Evolutionary conservation across 23 tunicate genomes (phyloP).

Genomic region (Botrylloides violaceus): DNA sequence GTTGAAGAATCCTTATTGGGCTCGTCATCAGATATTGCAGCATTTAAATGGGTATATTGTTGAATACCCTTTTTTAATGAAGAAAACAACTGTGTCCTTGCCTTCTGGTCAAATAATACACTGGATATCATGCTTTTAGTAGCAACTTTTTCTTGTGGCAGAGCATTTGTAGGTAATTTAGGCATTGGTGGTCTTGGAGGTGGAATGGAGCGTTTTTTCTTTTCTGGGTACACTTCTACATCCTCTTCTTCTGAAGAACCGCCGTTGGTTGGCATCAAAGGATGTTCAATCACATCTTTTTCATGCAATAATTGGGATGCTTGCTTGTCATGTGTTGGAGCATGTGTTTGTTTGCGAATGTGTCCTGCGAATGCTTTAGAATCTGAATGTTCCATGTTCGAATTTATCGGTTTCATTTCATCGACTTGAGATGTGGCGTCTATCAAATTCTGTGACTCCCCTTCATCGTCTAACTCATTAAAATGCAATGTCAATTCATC

Average conservation of each 20-base stretch:
- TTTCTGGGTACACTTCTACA: background rate
- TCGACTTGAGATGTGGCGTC: no score
- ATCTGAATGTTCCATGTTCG: no score
- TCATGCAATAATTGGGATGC: background rate
- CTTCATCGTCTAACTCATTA: background rate
- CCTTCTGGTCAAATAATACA: slow-evolving; percentile 15
- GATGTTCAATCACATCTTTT: background rate
- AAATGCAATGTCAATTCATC: background rate
- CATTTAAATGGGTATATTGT: background rate
- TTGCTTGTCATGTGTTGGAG: background rate
- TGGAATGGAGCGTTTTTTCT: background rate
- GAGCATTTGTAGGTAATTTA: background rate
- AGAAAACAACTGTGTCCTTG: slow-evolving; percentile 18
- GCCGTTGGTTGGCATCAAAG: background rate
- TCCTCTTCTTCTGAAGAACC: background rate
- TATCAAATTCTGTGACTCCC: no score
- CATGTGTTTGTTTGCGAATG: no score
- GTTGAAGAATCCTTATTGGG: background rate
- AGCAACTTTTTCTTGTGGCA: background rate
- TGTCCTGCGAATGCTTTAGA: no score
- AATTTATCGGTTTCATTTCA: no score
- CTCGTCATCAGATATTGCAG: background rate
- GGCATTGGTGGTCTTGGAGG: background rate
- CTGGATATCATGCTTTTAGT: slow-evolving; percentile 9
- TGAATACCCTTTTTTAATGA: slow-evolving; percentile 6